Evolutionary conservation across 64 coral and sea anemone species (phyloP).

Genomic region (Stichodactyla mertensii): DNA sequence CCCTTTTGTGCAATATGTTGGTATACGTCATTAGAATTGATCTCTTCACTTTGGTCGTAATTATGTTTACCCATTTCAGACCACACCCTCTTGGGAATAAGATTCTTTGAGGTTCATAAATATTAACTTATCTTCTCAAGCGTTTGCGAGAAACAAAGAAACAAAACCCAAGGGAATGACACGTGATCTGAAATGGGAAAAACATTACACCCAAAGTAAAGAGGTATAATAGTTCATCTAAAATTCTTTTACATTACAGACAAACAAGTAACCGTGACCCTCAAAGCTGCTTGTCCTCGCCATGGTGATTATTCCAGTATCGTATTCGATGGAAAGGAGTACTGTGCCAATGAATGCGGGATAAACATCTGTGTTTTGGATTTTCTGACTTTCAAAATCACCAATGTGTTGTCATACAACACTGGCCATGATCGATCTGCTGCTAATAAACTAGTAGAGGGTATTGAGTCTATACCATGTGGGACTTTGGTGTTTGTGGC

Average conservation of each 20-base stretch:
- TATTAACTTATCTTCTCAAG: too few relatives aligned
- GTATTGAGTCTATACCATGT: constrained; percentile 52
- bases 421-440: constrained; percentile 79
- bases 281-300: constrained; percentile 54
- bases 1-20: too few relatives aligned
- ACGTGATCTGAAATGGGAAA: too few relatives aligned
- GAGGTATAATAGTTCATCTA: not conserved
- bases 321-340: constrained; percentile 66
- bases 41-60: too few relatives aligned
- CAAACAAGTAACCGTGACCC: constrained; percentile 55
- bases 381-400: constrained; percentile 66
- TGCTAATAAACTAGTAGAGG: constrained; percentile 48
- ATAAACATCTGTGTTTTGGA: constrained; percentile 91
- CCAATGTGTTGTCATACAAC: constrained; percentile 66
- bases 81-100: too few relatives aligned
- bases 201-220: too few relatives aligned
- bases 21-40: too few relatives aligned
- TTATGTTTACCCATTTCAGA: not conserved
- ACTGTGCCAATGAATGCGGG: constrained; percentile 67
- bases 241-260: constrained; percentile 28
- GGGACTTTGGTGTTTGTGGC: constrained; percentile 69
- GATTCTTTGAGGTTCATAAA: too few relatives aligned
- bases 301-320: constrained; percentile 71
- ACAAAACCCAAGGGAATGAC: too few relatives aligned
- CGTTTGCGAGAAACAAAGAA: too few relatives aligned